Conservation (phyloP, 2,113 vertebrate genomes). For the Proteles cristata region DNA sequence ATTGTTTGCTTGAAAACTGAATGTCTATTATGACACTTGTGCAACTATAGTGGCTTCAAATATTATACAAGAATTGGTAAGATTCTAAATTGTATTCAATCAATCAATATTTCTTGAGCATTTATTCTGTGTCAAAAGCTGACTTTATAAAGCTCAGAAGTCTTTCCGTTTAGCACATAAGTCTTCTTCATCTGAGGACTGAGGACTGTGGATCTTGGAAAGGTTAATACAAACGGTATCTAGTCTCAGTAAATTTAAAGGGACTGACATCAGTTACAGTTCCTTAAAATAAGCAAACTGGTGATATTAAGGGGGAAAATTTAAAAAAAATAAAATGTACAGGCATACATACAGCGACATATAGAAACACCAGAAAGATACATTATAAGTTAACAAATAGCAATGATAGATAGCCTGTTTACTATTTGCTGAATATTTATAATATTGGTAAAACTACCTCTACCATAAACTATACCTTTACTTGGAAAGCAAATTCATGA, state of each 20-base stretch:
- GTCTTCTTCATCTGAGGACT: conserved; percentile 1
- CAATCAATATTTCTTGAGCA: conserved; percentile 69
- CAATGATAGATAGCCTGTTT: conserved; percentile 22
- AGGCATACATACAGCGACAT: neutral
- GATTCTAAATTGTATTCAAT: conserved; percentile 69
- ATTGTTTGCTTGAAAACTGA: conserved; percentile 35
- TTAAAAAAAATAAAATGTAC: neutral
- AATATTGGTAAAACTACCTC: neutral
- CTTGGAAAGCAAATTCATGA: neutral
- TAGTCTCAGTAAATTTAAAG: conserved; percentile 39
- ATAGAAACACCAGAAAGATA: neutral
- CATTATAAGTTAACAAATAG: neutral
- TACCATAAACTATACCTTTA: neutral
- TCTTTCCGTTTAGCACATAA: conserved; percentile 34
- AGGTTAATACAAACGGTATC: conserved; percentile 27
- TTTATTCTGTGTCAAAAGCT: conserved; percentile 68
- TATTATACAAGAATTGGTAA: conserved; percentile 54
- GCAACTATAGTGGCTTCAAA: neutral
- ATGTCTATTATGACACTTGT: conserved; percentile 36
- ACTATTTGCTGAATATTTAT: neutral
- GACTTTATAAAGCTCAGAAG: conserved; percentile 57
- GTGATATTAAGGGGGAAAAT: neutral
- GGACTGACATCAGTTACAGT: neutral
- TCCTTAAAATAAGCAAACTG: conserved; percentile 39
- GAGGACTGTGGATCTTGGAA: conserved; percentile 44